These are phyloP conservation scores for Burhinus bistriatus DNA, from an alignment of 2,113 vertebrate genomes.

Conservation along the genomic window DNA sequence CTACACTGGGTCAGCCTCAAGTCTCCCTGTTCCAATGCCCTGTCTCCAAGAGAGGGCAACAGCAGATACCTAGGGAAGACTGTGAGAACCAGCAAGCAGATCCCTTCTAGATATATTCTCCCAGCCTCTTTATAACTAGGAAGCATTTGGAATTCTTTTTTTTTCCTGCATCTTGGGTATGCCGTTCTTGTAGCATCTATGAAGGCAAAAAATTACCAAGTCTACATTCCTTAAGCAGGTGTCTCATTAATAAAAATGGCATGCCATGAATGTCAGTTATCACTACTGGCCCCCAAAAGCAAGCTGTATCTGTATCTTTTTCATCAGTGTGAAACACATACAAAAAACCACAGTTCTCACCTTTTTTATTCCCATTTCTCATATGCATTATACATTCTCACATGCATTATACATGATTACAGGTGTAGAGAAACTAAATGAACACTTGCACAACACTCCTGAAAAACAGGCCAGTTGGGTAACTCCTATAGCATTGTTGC, in stretches of 20 bases:
- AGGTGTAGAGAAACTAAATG: background rate
- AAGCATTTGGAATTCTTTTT: background rate
- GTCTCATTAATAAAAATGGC: background rate
- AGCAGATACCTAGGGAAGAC: background rate
- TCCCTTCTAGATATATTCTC: background rate
- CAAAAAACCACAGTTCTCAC: background rate
- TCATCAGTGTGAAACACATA: background rate
- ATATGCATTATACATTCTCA: background rate
- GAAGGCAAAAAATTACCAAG: background rate
- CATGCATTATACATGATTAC: background rate
- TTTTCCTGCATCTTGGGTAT: background rate
- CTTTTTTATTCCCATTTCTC: background rate
- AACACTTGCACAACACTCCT: background rate
- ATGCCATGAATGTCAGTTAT: accelerated
- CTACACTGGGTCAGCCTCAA: background rate
- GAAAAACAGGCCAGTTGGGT: accelerated
- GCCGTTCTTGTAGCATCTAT: background rate
- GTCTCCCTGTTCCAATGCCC: background rate
- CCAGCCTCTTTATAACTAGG: background rate
- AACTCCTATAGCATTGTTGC: accelerated
- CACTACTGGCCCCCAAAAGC: background rate
- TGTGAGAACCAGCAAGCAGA: background rate
- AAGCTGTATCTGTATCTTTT: background rate
- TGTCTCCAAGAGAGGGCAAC: background rate
- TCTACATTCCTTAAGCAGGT: background rate